These are phyloP conservation scores for Apamea sordens DNA, from an alignment of 2,888 invertebrate species.

Conservation along the genomic window DNA sequence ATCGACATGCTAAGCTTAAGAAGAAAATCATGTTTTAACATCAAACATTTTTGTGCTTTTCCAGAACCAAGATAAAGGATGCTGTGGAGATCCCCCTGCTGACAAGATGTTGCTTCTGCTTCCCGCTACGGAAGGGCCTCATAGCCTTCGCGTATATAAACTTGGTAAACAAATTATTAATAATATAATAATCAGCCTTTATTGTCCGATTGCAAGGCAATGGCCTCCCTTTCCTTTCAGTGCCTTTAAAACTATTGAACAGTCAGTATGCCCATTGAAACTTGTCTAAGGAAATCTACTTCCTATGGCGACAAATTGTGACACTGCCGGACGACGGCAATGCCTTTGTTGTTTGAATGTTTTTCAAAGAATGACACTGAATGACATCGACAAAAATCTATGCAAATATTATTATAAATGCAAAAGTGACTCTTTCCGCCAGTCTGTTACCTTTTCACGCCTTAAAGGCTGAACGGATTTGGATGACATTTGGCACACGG, in stretches of 20 bases:
- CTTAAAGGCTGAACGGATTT: not conserved
- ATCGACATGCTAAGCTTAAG: no score
- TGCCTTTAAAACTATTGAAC: not conserved
- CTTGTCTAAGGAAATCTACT: constrained; percentile 5
- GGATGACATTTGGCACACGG: not conserved
- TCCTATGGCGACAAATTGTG: constrained; percentile 21
- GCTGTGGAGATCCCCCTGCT: constrained; percentile 85
- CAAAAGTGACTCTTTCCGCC: not conserved
- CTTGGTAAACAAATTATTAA: constrained; percentile 75
- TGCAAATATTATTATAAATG: not conserved
- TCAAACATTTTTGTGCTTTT: constrained; percentile 57
- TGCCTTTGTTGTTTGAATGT: constrained; percentile 16
- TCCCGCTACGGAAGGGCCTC: constrained; percentile 84
- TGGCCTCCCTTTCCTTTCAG: not conserved
- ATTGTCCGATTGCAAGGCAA: not conserved
- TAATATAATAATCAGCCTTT: not conserved
- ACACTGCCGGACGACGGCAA: not conserved
- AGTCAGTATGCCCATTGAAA: not conserved
- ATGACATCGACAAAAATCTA: not conserved
- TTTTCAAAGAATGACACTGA: constrained; percentile 8
- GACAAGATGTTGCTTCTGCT: constrained; percentile 87
- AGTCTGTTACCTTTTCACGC: not conserved
- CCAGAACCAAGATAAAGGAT: constrained; percentile 84
- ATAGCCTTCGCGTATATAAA: constrained; percentile 86
- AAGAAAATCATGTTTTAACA: not conserved